Conservation (phyloP, 2,888 invertebrate species). For the Dolomedes plantarius region DNA sequence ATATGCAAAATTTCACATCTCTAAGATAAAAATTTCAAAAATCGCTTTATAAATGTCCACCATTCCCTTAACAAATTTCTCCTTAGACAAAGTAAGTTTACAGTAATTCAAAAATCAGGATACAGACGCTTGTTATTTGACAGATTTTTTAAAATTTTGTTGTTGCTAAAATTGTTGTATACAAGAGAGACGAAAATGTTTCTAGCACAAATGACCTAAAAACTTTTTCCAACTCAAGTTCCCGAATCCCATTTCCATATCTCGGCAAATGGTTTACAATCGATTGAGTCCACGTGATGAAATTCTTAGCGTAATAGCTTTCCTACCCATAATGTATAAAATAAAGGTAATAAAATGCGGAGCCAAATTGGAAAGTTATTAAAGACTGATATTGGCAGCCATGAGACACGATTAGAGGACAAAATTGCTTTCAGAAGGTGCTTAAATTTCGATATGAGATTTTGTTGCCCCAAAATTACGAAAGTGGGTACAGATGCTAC, state of each 20-base stretch:
- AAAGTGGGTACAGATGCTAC: slow-evolving; percentile 38
- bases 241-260: slow-evolving; percentile 9
- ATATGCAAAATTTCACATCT: too few species aligned
- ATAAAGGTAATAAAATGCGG: slow-evolving; percentile 68
- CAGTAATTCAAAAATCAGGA: too few species aligned
- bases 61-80: too few species aligned
- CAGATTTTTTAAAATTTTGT: too few species aligned
- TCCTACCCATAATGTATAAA: slow-evolving; percentile 58
- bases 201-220: neutral
- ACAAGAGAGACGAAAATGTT: neutral
- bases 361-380: slow-evolving; percentile 70
- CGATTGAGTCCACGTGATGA: slow-evolving; percentile 66
- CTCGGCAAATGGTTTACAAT: slow-evolving; percentile 61
- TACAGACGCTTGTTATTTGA: too few species aligned
- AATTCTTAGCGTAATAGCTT: slow-evolving; percentile 54
- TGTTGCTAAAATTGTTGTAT: too few species aligned
- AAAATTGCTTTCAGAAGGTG: slow-evolving; percentile 59
- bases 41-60: too few species aligned
- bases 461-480: slow-evolving; percentile 48
- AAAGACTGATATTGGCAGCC: slow-evolving; percentile 62
- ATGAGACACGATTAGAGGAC: slow-evolving; percentile 65
- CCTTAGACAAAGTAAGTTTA: too few species aligned
- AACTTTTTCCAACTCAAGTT: neutral
- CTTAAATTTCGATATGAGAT: slow-evolving; percentile 60
- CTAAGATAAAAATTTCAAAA: too few species aligned